Evolutionary conservation across 2,113 vertebrate species (phyloP), one percentile per base, ranked within the genome.

Genomic region (Epinephelus lanceolatus): DNA sequence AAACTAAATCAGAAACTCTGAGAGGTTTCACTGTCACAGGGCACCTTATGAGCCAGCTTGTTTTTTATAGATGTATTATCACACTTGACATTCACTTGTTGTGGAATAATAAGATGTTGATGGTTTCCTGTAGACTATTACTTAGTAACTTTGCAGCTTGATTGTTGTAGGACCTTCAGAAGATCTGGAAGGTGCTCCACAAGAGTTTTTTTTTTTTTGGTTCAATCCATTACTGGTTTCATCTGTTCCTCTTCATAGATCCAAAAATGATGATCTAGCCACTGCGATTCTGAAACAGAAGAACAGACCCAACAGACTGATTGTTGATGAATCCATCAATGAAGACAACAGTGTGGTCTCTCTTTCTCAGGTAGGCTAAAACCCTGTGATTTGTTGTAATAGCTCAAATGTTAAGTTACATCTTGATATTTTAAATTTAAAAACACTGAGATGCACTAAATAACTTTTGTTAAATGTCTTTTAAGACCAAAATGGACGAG

Each of bases 281-380:
- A 99, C 98, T 95, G 98, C 98, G 33, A 99, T 99, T 95, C 95
- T 99, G 86, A 99, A 99, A 95, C 98, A 99, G 94, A 99, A 99
- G 95, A 98, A 96, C 95, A 97, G 98, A 88, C 98, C 98, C 18
- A 99, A 99, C 96, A 96, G 98, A 94, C 94, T 99, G 95, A 97
- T 99, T 94, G 98, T 99, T 57, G 98, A 99, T 91, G 98, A 99
- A 95, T 98, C 98, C 84, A 99, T 99, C 94, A 99, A 99, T 95
- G 98, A 99, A 95, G 98, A 99, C 94, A 99, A 99, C 95, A 99
- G 98, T 72, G 98, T 99, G 84, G 98, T 99, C 67, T 99, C 98
- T 1, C 96, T 99, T 80, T 99, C 98, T 83, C 98, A 99, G 98
- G 98, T 99, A 91, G 30, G 56, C 7, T 27, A 27, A 25, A 69